A percentile compares a stretch with the other conserved stretches of the same genome.
These are phyloP conservation scores for Caranx melampygus DNA, from an alignment of 2,113 vertebrate genomes.

Conservation along the genomic window DNA sequence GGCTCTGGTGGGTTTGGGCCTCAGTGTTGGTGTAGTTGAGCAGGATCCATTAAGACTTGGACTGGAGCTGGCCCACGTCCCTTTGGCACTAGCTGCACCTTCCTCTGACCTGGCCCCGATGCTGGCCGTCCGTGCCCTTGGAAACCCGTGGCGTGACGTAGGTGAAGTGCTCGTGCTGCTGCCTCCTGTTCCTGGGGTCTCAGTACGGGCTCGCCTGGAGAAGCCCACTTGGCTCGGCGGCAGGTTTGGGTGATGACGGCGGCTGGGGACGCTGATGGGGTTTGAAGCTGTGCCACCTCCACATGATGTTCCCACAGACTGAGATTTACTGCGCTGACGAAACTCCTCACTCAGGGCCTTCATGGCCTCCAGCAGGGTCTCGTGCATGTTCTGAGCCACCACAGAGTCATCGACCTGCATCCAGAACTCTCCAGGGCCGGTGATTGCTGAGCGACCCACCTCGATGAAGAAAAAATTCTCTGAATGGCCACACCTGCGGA, in stretches of 20 bases:
- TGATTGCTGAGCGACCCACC: slow-evolving; percentile 86
- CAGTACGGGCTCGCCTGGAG: slow-evolving; percentile 82
- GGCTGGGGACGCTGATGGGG: slow-evolving; percentile 84
- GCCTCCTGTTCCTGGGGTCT: slow-evolving; percentile 80
- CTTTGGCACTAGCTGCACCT: slow-evolving; percentile 68
- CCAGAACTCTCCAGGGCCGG: slow-evolving; percentile 88
- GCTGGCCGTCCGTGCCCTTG: slow-evolving; percentile 83
- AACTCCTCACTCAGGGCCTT: slow-evolving; percentile 88
- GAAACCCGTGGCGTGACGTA: slow-evolving; percentile 77
- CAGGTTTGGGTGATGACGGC: slow-evolving; percentile 78
- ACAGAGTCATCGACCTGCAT: slow-evolving; percentile 89
- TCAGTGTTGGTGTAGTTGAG: slow-evolving; percentile 83
- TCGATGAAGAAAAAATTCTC: slow-evolving; percentile 91
- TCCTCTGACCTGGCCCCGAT: slow-evolving; percentile 83
- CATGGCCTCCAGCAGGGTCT: slow-evolving; percentile 89
- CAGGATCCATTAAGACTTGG: slow-evolving; percentile 86
- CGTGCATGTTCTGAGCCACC: slow-evolving; percentile 89
- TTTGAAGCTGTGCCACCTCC: slow-evolving; percentile 85
- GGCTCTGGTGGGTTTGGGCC: slow-evolving; percentile 83
- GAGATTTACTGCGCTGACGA: slow-evolving; percentile 86
- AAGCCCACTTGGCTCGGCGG: slow-evolving; percentile 83
- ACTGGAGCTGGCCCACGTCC: slow-evolving; percentile 83
- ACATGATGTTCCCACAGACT: slow-evolving; percentile 82
- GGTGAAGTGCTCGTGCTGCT: slow-evolving; percentile 85
- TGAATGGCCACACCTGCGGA: slow-evolving; percentile 86